phyloP scores from a whole-genome alignment of 2,113 vertebrate species.

The Neolamprologus ventralis region DNA sequence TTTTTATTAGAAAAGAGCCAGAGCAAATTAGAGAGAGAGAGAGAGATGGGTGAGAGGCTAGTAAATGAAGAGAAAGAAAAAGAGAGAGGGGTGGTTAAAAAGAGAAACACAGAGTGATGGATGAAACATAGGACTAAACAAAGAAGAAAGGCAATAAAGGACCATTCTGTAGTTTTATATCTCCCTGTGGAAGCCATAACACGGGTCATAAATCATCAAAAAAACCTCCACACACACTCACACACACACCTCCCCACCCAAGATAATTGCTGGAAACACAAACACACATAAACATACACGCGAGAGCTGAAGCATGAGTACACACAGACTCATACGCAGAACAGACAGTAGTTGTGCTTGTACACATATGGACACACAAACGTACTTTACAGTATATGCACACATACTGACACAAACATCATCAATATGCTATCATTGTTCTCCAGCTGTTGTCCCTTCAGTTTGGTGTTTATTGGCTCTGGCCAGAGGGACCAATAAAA shows the following conservation, averaged over 20 bases:
- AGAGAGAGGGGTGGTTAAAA: not conserved
- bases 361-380: not conserved
- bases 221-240: not conserved
- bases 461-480: conserved; percentile 54
- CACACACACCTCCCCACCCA: conserved; percentile 24
- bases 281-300: not conserved
- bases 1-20: conserved; percentile 38
- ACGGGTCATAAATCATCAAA: not conserved
- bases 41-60: not conserved
- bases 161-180: conserved; percentile 60
- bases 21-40: conserved; percentile 13
- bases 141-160: conserved; percentile 65
- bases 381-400: not conserved
- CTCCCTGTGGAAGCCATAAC: conserved; percentile 51
- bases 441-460: conserved; percentile 54
- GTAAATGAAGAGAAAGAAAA: not conserved
- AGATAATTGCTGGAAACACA: conserved; percentile 44
- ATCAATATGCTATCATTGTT: conserved; percentile 64
- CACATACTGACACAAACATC: conserved; percentile 7
- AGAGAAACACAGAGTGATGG: conserved; percentile 39
- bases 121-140: conserved; percentile 45
- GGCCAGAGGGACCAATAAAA: conserved; percentile 57
- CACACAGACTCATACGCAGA: not conserved
- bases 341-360: not conserved
- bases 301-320: not conserved